Conservation (phyloP, 2,113 vertebrate species). For the Mixornis gularis region DNA sequence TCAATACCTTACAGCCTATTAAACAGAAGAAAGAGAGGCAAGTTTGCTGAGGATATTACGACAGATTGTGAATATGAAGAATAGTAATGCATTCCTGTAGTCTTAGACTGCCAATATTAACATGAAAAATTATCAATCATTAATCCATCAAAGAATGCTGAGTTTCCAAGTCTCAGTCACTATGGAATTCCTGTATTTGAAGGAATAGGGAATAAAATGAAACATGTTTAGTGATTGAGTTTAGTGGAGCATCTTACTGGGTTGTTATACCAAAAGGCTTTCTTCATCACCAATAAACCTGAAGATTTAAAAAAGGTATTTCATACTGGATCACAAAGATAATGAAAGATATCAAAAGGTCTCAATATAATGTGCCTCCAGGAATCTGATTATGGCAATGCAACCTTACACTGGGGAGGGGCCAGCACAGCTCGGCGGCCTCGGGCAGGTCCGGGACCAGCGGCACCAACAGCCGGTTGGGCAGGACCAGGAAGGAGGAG, state of each 20-base stretch:
- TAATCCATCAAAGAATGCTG: slow-evolving; percentile 59
- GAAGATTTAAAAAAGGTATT: slow-evolving; percentile 13
- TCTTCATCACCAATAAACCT: background rate
- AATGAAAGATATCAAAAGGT: background rate
- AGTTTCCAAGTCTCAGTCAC: slow-evolving; percentile 48
- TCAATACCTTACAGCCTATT: slow-evolving; percentile 71
- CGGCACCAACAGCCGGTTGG: too few species aligned
- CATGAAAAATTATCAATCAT: slow-evolving; percentile 67
- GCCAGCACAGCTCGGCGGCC: too few species aligned
- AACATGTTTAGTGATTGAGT: slow-evolving; percentile 33
- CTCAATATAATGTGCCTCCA: background rate
- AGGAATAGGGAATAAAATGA: slow-evolving; percentile 42
- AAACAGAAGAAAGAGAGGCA: slow-evolving; percentile 62
- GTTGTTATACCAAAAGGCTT: slow-evolving; percentile 9
- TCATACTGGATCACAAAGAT: background rate
- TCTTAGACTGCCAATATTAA: slow-evolving; percentile 63
- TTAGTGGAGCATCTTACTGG: slow-evolving; percentile 16
- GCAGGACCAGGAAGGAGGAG: too few species aligned
- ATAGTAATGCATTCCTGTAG: slow-evolving; percentile 50
- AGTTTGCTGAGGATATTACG: slow-evolving; percentile 57
- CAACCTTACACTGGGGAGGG: background rate
- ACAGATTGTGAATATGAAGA: slow-evolving; percentile 49
- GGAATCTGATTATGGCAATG: background rate
- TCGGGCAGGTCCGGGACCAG: too few species aligned
- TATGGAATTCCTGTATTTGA: slow-evolving; percentile 50